Evolutionary conservation across 2,888 invertebrate genomes (phyloP).

Genomic region (Papilio protenor): DNA sequence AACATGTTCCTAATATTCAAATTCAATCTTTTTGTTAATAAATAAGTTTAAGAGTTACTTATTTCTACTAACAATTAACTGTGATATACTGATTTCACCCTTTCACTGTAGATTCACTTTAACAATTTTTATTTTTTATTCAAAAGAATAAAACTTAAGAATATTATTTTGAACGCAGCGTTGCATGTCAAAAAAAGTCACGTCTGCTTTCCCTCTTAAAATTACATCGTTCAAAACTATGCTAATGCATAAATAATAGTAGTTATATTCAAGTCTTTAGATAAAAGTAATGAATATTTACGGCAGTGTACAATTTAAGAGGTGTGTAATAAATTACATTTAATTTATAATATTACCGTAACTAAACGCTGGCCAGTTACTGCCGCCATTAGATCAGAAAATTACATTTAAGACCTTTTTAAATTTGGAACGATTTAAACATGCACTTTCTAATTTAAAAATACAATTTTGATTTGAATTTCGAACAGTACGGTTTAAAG

Average conservation of each 20-base stretch:
- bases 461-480: background rate
- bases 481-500: background rate
- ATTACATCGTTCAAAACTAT: slow-evolving; percentile 46
- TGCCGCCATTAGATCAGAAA: slow-evolving; percentile 25
- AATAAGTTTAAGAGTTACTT: no score
- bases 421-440: slow-evolving; percentile 2
- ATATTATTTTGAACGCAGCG: slow-evolving; percentile 30
- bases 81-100: background rate
- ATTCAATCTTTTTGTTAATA: background rate
- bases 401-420: slow-evolving; percentile 32
- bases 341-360: slow-evolving; percentile 22
- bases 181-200: slow-evolving; percentile 32
- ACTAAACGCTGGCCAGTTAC: slow-evolving; percentile 27
- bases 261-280: slow-evolving; percentile 46
- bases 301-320: slow-evolving; percentile 38
- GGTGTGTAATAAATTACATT: slow-evolving; percentile 33
- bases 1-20: background rate
- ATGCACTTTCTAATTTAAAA: slow-evolving; percentile 14
- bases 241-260: slow-evolving; percentile 54
- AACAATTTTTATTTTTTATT: background rate
- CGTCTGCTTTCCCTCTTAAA: slow-evolving; percentile 46
- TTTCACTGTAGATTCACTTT: background rate
- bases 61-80: no score
- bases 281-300: slow-evolving; percentile 47
- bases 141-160: background rate